phyloP scores from a whole-genome alignment of 2,113 vertebrate genomes.

The Jacana jacana region DNA sequence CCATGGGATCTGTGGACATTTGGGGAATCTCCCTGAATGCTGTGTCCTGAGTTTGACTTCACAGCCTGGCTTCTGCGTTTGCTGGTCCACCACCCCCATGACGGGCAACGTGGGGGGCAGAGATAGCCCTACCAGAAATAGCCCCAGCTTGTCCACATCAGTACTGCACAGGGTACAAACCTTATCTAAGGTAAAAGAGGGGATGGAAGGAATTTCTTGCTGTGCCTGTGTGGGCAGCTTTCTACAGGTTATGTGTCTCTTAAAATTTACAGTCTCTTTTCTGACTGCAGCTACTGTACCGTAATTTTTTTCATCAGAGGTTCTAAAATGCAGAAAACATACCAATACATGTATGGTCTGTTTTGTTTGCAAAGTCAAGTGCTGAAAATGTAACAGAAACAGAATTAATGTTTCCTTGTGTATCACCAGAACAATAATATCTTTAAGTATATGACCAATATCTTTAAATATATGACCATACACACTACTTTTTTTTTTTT shows the following conservation, averaged over 20 bases:
- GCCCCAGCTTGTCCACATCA: too few species aligned
- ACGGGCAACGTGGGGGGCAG: not conserved
- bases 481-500: too few species aligned
- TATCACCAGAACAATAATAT: not conserved
- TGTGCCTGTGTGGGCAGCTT: fast-evolving
- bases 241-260: not conserved
- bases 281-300: not conserved
- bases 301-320: not conserved
- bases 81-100: not conserved
- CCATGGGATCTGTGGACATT: fast-evolving
- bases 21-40: not conserved
- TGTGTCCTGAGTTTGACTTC: not conserved
- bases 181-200: not conserved
- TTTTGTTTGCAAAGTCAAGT: not conserved
- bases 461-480: not conserved
- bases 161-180: not conserved
- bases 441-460: not conserved
- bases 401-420: not conserved
- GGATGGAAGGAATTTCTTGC: not conserved
- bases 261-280: not conserved
- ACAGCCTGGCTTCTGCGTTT: not conserved
- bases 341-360: not conserved
- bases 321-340: not conserved
- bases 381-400: not conserved
- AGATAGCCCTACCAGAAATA: not conserved